Evolutionary conservation across 2,888 invertebrate genomes (phyloP), one percentile per base, ranked within the genome.

Genomic region (Craniophora ligustri): DNA sequence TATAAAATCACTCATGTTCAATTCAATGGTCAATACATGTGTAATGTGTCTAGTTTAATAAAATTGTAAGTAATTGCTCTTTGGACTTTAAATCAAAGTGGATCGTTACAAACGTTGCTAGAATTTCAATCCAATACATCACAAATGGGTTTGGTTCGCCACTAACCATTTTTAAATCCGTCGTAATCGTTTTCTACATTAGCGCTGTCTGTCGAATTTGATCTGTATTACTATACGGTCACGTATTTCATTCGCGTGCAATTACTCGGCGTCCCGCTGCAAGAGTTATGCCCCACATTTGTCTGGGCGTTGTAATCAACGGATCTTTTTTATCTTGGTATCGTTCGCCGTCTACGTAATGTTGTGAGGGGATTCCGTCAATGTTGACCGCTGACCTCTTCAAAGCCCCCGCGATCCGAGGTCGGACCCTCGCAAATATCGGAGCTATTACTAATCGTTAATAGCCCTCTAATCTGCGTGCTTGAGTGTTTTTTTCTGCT

Each of bases 261-360:
- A 61, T 62, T 47, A 51, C 59, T 56, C 53, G 45, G 49, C 63
- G 61, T 53, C 49, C 45, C 67, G 58, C 66, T 66, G 67, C 62
- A 70, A 79, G 84, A 85, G 68, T 81, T 77, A 86, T 86, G 76
- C 60, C 64, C 51, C 62, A 66, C 87, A 86, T 88, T 87, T 82
- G 79, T 88, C 84, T 66, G 71, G 62, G 67, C 60, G 72, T 45
- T 69, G 79, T 74, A 82, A 82, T 82, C 81, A 81, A 79, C 70
- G 64, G 75, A 79, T 77, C 72, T 80, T 81, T 71, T 82, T 82
- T 81, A 79, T 79, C 78, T 76, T 73, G 63, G 67, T 73, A 73
- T 62, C 40, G 67, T 42, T 42, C 46, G 46, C 34, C 57, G 50
- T 50, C 50, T 55, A 34, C 42, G 64, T 69, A 75, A 71, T 75